Conservation (phyloP, 2,113 vertebrate genomes). For the Neomonachus schauinslandi region DNA sequence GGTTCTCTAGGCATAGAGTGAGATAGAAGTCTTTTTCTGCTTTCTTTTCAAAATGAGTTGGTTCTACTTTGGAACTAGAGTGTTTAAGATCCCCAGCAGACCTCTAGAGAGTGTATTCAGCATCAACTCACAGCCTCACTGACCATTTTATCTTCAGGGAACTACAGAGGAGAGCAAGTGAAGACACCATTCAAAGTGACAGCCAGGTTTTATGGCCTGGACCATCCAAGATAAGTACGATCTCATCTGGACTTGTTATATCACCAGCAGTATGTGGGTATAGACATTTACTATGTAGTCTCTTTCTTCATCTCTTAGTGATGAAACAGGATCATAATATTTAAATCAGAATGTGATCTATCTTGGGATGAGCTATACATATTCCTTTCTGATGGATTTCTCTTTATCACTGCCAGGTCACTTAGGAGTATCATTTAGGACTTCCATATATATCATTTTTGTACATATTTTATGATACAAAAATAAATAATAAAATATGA, state of each 20-base stretch:
- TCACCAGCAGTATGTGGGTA: neutral
- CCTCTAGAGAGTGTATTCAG: neutral
- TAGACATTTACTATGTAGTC: neutral
- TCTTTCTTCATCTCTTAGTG: neutral
- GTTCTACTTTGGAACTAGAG: neutral
- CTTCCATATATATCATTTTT: neutral
- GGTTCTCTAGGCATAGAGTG: neutral
- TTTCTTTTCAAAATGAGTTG: neutral
- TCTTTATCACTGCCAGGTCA: neutral
- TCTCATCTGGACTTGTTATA: neutral
- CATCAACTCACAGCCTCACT: neutral
- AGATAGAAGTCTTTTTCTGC: neutral
- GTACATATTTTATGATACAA: neutral
- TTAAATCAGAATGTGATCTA: neutral
- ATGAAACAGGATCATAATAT: neutral
- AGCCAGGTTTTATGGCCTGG: neutral
- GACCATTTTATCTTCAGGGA: neutral
- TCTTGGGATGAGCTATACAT: neutral
- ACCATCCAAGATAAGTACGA: neutral
- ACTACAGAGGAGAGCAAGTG: neutral
- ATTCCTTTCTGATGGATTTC: neutral
- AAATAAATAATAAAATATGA: slow-evolving; percentile 12
- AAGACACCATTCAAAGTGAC: neutral
- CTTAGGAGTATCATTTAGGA: neutral
- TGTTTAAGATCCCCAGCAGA: neutral